Evolutionary conservation across 2,888 invertebrate genomes (phyloP), one percentile per base, ranked within the genome.

Genomic region (Leptopterna dolabrata): DNA sequence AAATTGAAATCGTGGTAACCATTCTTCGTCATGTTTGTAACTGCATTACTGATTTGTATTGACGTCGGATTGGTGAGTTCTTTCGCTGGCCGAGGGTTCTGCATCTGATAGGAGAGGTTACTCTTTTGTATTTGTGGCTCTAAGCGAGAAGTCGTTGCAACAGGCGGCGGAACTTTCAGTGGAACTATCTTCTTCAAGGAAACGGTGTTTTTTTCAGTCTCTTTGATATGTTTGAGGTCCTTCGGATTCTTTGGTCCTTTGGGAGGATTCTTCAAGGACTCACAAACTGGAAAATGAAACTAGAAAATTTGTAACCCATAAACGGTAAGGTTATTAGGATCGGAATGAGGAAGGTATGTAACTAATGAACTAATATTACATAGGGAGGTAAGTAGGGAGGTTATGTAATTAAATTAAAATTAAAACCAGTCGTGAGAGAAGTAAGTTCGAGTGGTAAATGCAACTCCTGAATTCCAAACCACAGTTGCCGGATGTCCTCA

Each of bases 1-100:
- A 95, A 87, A 87, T 89, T 90, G 86, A 90, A 90, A 36, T 90
- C 86, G 29, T 90, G 89, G 24, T 89, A 88, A 36, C 81, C 70
- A 41, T 87, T 86, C 78, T 87, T 89, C 7, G 90, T 90, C 82
- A 90, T 88, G 78, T 89, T 88, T 87, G 90, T 90, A 30, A 90
- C 89, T 24, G 90, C 90, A 36, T 90, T 90, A 88, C 90, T 91
- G 71, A 91, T 90, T 87, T 90, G 90, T 85, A 90, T 90, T 16
- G 90, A 90, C 14, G 90, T 90, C 27, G 90, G 89, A 51, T 90
- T 90, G 7, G 90, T 90, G 76, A 90, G 87, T 73, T 90, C 89
- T 45, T 87, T 88, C 11, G 89, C 85, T 7, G 89, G 86, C 9
- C 82, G 82, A 43, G 87, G 27, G 16, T 81, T 80, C 11, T 83